These are phyloP conservation scores for Battus philenor DNA, from an alignment of 1,140 invertebrate species.

Conservation along the genomic window DNA sequence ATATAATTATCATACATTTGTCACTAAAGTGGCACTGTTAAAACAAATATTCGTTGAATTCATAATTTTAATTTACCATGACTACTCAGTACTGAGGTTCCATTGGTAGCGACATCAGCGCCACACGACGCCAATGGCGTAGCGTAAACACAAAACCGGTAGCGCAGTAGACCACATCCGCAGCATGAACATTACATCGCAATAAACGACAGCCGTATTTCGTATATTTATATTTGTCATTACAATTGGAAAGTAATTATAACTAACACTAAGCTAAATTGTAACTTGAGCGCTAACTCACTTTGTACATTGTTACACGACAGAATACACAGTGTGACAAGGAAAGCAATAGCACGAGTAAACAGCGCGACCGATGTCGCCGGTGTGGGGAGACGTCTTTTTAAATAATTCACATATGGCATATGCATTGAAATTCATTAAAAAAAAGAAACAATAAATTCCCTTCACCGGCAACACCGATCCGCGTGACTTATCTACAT, in stretches of 20 bases:
- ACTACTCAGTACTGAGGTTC: too few relatives aligned
- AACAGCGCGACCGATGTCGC: constrained; percentile 24
- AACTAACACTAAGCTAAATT: constrained; percentile 64
- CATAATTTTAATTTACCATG: not conserved
- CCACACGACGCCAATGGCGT: not conserved
- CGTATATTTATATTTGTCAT: constrained; percentile 58
- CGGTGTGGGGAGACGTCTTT: constrained; percentile 32
- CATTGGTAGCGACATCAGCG: constrained; percentile 5
- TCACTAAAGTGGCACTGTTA: not conserved
- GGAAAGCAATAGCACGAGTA: constrained; percentile 57
- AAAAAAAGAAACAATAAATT: constrained; percentile 26
- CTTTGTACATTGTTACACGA: constrained; percentile 71
- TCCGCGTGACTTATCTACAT: constrained; percentile 44
- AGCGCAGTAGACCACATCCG: not conserved
- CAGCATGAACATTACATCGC: not conserved
- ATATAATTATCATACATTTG: not conserved
- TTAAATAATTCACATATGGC: constrained; percentile 26
- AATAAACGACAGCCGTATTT: constrained; percentile 37
- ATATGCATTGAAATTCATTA: constrained; percentile 18
- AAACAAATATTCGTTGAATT: constrained; percentile 6
- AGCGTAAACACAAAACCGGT: constrained; percentile 1
- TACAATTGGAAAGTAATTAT: constrained; percentile 47
- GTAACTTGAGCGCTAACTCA: constrained; percentile 66
- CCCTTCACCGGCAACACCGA: constrained; percentile 25
- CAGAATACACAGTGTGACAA: constrained; percentile 53